Evolutionary conservation across 2,113 vertebrate genomes (phyloP).

Genomic region (Vidua macroura): DNA sequence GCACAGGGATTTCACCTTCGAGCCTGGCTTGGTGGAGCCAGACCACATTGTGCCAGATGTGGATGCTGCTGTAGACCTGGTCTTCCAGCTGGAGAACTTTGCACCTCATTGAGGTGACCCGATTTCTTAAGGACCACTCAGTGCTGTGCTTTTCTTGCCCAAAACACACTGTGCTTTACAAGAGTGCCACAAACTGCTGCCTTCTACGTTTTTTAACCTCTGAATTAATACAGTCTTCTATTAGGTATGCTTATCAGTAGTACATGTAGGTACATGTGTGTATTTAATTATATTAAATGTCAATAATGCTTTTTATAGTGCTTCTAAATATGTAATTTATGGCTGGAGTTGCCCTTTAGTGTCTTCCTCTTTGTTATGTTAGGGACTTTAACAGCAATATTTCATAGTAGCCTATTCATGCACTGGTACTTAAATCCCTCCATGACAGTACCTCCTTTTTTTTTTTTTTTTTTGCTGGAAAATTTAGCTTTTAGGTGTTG

Average conservation of each 20-base stretch:
- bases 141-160: neutral
- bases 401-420: neutral
- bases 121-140: neutral
- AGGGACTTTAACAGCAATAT: neutral
- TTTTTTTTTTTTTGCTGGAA: neutral
- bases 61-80: constrained; percentile 82
- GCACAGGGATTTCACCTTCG: constrained; percentile 81
- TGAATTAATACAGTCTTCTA: neutral
- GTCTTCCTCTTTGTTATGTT: neutral
- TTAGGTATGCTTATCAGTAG: neutral
- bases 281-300: neutral
- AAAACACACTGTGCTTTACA: neutral
- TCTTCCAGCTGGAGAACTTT: constrained; percentile 83
- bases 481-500: neutral
- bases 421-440: neutral
- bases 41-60: constrained; percentile 80
- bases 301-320: neutral
- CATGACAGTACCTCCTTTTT: neutral
- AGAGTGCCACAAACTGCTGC: neutral
- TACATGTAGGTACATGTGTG: neutral
- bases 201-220: neutral
- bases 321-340: neutral
- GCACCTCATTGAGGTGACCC: neutral
- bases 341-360: neutral
- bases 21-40: constrained; percentile 77